Base-by-base conservation (phyloP, 2,113 vertebrate species). In the Pelobates fuscus region DNA sequence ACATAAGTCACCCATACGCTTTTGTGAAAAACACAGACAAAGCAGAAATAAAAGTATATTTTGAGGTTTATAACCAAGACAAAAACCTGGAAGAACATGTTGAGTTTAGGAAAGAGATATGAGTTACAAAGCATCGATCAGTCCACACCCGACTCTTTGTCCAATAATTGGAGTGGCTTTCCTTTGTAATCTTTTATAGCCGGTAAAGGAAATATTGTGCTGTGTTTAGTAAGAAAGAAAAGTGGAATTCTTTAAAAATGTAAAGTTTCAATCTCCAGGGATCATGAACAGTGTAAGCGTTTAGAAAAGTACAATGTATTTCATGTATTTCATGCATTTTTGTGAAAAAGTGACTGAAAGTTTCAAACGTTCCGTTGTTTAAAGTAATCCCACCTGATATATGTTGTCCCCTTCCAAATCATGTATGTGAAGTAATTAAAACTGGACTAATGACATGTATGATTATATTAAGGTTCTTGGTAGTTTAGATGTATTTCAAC, bases 241-340 rank as follows among this genome's bases (percentile, higher is more conserved):
- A 85, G 84, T 84, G 82, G 77, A 79, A 81, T 82, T 83, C 82
- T 78, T 86, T 79, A 79, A 84, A 86, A 83, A 71, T 73, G 81
- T 44, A 29, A 70, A 86, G 78, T 71, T 80, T 80, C 80, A 79
- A 77, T 81, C 80, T 78, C 80, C n/a, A n/a, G n/a, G 77, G 74
- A 79, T 78, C 78, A 82, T 82, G 83, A 77, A 83, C 81, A 84
- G 79, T 84, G 78, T 84, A 80, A 83, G 84, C 83, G n/a, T n/a
- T n/a, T n/a, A n/a, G n/a, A n/a, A n/a, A n/a, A n/a, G n/a, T n/a
- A n/a, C n/a, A n/a, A n/a, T n/a, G n/a, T n/a, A n/a, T n/a, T n/a
- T n/a, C n/a, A n/a, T n/a, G n/a, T n/a, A n/a, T n/a, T n/a, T n/a
- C n/a, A n/a, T n/a, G n/a, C n/a, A n/a, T n/a, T n/a, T n/a, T n/a